Conservation (phyloP, 2,888 invertebrate genomes). For the Drosophila multiciliata region DNA sequence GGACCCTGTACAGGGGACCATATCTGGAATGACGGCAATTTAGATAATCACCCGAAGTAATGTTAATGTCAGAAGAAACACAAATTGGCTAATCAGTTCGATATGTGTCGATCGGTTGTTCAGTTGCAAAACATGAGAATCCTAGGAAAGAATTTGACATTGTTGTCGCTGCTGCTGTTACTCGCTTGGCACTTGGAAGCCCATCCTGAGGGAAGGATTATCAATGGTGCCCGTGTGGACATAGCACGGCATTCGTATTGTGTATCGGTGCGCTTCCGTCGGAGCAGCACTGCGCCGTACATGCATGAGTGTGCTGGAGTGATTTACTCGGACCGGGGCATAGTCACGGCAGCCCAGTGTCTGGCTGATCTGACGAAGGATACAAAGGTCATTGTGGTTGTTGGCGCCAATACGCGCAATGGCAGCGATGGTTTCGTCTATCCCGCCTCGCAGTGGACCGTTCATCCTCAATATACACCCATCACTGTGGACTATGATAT, state of each 20-base stretch:
- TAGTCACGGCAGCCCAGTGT: conserved; percentile 83
- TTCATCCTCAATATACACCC: conserved; percentile 65
- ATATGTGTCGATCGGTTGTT: conserved; percentile 26
- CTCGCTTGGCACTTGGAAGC: neutral
- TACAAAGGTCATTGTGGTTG: conserved; percentile 72
- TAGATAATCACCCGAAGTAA: conserved; percentile 54
- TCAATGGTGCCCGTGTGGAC: conserved; percentile 69
- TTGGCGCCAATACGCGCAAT: conserved; percentile 72
- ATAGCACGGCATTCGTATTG: conserved; percentile 75
- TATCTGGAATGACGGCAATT: conserved; percentile 60
- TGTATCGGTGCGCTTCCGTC: conserved; percentile 77
- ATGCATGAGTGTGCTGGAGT: conserved; percentile 80
- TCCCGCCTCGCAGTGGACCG: conserved; percentile 68
- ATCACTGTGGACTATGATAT: conserved; percentile 85
- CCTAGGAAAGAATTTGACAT: conserved; percentile 5
- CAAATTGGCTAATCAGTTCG: conserved; percentile 54
- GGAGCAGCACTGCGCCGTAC: conserved; percentile 50
- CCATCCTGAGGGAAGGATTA: conserved; percentile 62
- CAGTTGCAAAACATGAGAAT: conserved; percentile 38
- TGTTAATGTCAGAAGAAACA: conserved; percentile 18
- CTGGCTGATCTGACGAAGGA: conserved; percentile 43
- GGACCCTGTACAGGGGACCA: conserved; percentile 48
- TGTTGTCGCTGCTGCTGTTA: conserved; percentile 36
- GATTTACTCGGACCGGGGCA: conserved; percentile 68
- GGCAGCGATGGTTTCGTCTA: conserved; percentile 73